Evolutionary conservation across 1,140 invertebrate species (phyloP), one percentile per base, ranked within the genome.

Genomic region (Drosophila ercepeae): DNA sequence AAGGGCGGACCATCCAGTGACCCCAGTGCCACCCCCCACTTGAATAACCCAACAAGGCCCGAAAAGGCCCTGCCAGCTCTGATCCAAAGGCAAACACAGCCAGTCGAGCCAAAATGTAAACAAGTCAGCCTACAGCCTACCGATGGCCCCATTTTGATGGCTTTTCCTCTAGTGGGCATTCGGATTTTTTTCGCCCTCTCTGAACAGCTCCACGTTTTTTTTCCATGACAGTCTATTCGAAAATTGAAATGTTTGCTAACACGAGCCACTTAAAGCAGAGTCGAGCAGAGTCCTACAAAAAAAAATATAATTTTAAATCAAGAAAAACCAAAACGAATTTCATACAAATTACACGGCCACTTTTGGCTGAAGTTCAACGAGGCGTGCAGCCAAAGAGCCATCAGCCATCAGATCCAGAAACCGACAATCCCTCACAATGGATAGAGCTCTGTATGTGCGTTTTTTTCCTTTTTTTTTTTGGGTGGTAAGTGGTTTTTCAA

Each of bases 221-320:
- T 41, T 27, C 21, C 21, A 19, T 74, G 59, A 51, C 65, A 53
- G 74, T 75, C 73, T 67, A 88, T 74, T 86, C 64, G 72, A 74
- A 84, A 86, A 88, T 86, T 86, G 81, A 86, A 86, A 88, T 88
- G 81, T 86, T 86, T 88, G 72, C 82, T 65, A 81, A 69, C 72
- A 71, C 52, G 75, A 69, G 64, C 81, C 81, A 77, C 73, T 86
- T 67, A 55, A 76, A 73, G 52, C 74, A 58, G 53, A 23, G 39
- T n/a, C n/a, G n/a, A n/a, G 16, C 39, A 46, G 44, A 63, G 48
- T 21, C 21, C 21, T 13, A 25, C 13, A 67, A 44, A 44, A 58
- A 61, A 42, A 36, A 39, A 16, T 3, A 44, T 21, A 58, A 54
- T 32, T 2, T 1, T 14, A 53, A 74, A 64, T 52, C 63, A 25